Evolutionary conservation across 2,113 vertebrate species (phyloP).

Genomic region (Gymnarchus niloticus): DNA sequence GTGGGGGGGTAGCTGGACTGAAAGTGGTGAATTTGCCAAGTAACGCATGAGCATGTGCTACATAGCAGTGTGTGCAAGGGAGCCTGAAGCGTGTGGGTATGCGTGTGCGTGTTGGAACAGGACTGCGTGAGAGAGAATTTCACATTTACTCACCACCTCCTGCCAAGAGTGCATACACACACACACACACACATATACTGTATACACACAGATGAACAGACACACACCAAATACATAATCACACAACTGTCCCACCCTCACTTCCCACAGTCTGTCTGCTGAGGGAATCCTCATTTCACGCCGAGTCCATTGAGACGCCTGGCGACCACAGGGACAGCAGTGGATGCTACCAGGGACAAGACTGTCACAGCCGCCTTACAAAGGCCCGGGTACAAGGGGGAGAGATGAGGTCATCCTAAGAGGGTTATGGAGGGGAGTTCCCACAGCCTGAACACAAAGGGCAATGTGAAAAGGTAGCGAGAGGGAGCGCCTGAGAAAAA

Average conservation of each 20-base stretch:
- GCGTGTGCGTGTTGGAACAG: background rate
- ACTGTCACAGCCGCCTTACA: conserved; percentile 12
- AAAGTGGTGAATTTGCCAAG: background rate
- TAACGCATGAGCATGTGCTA: background rate
- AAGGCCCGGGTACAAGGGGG: conserved; percentile 38
- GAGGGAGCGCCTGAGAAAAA: conserved; percentile 39
- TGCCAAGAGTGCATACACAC: background rate
- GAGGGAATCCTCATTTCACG: conserved; percentile 15
- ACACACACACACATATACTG: background rate
- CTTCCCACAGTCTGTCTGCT: background rate
- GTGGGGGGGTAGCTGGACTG: background rate
- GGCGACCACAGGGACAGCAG: background rate
- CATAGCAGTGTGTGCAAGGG: background rate
- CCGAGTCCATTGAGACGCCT: background rate
- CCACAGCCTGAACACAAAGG: conserved; percentile 71
- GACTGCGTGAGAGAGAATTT: background rate
- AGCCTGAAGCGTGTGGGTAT: background rate
- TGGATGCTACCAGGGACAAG: conserved; percentile 1
- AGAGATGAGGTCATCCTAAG: conserved; percentile 68
- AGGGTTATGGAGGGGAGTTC: conserved; percentile 48
- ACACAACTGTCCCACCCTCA: background rate
- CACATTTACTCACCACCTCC: background rate
- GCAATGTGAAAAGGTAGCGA: conserved; percentile 66
- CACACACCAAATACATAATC: background rate
- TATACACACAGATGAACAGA: background rate